phyloP scores from a whole-genome alignment of 2,113 vertebrate species.

The Seriola aureovittata region DNA sequence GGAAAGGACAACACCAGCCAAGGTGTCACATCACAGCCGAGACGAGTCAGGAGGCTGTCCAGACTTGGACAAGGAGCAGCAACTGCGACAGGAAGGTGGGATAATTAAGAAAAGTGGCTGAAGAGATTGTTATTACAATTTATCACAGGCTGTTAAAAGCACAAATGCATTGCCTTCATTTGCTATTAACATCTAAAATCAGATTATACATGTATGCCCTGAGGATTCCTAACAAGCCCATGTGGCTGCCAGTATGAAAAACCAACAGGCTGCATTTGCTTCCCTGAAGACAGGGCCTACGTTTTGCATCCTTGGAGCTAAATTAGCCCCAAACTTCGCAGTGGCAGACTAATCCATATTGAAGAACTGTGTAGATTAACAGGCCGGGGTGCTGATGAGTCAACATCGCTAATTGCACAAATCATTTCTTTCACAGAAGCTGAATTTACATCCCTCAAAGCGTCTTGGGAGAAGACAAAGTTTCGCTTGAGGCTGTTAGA shows the following conservation, averaged over 20 bases:
- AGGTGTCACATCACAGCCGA: constrained; percentile 49
- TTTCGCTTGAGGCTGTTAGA: constrained; percentile 84
- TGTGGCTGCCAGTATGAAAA: constrained; percentile 56
- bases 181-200: constrained; percentile 58
- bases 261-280: constrained; percentile 50
- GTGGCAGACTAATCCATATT: constrained; percentile 67
- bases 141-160: constrained; percentile 26
- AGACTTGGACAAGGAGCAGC: constrained; percentile 39
- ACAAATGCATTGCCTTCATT: constrained; percentile 35
- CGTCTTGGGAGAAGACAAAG: constrained; percentile 81
- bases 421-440: constrained; percentile 73
- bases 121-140: constrained; percentile 8
- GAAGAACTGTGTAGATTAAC: constrained; percentile 62
- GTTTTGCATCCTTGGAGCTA: constrained; percentile 60
- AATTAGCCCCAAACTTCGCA: constrained; percentile 56
- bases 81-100: constrained; percentile 67
- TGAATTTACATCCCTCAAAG: constrained; percentile 73
- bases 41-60: constrained; percentile 30
- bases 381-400: constrained; percentile 58
- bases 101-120: constrained; percentile 11
- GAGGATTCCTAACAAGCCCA: constrained; percentile 54
- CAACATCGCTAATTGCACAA: constrained; percentile 70
- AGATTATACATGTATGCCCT: constrained; percentile 57
- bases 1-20: constrained; percentile 35
- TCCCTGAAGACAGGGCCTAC: constrained; percentile 53